Conservation (phyloP, 2,113 vertebrate species). For the Triplophysa tibetana region DNA sequence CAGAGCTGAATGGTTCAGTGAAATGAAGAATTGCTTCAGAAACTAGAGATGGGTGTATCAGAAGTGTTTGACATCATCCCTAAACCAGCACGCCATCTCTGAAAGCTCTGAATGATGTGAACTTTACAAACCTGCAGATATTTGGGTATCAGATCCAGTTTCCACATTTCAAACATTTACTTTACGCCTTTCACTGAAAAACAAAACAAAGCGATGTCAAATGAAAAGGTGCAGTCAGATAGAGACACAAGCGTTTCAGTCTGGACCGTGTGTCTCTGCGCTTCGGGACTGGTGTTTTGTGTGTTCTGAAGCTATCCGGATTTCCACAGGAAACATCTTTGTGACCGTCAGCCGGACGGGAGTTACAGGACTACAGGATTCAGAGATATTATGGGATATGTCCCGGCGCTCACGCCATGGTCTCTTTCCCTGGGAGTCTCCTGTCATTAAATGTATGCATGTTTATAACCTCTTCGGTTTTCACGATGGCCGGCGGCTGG, state of each 20-base stretch:
- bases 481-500: conserved; percentile 93
- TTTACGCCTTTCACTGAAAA: not conserved
- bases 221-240: not conserved
- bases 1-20: no score
- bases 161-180: not conserved
- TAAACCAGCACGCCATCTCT: no score
- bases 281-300: conserved; percentile 34
- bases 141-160: no score
- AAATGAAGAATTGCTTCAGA: no score
- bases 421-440: conserved; percentile 98
- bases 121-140: not conserved
- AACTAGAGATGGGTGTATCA: no score
- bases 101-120: not conserved
- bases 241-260: not conserved
- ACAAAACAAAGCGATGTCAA: not conserved
- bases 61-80: no score
- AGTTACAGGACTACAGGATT: conserved; percentile 28
- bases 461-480: conserved; percentile 99
- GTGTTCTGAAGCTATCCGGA: conserved; percentile 82
- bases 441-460: conserved; percentile 99
- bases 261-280: not conserved
- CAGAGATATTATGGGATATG: conserved; percentile 39
- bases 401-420: conserved; percentile 85
- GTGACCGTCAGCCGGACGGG: conserved; percentile 12
- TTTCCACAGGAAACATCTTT: conserved; percentile 99